Base-by-base conservation (phyloP, 2,888 invertebrate species). In the Pseudanteris insignis region DNA sequence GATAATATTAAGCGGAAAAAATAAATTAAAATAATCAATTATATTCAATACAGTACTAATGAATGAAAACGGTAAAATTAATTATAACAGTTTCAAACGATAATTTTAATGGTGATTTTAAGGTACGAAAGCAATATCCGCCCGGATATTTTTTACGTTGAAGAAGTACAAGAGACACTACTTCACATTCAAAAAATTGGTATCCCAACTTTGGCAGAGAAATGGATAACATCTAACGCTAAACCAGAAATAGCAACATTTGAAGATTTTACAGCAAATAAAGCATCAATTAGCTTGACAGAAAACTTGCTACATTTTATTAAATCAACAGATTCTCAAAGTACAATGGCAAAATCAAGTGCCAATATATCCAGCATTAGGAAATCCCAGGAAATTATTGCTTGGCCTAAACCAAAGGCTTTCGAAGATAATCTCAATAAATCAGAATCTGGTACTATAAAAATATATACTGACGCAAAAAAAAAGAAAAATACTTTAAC, bases 111-210 rank as follows among this genome's bases (percentile, higher is more conserved):
- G n/a, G n/a, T n/a, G n/a, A n/a, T n/a, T 43, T 48, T 21, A 77
- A 88, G 83, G 81, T 86, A 46, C 9, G 82, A 85, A 28, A 86
- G 86, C 10, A 81, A 84, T 33, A 84, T 85, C 24, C 86, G 88
- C 0, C 92, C 92, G 0, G 89, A 92, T 57, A 86, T 89, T 1
- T 91, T 93, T 79, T 92, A 93, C 70, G 91, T 95, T 0, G 93
- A 94, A 81, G 94, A 95, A 79, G 94, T 91, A 40, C 91, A 92
- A 77, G 91, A 92, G 62, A 94, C 94, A 1, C 78, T 95, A 2
- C 87, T 89, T 38, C 86, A 91, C 65, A 82, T 92, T 0, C 87
- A 88, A 68, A 89, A 89, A 65, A 86, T 91, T 8, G 91, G 91
- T 2, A 83, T 92, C 11, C 85, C 90, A 59, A 87, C 87, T 65